These are phyloP conservation scores for Zootoca vivipara DNA, from an alignment of 2,113 vertebrate species.

Conservation along the genomic window DNA sequence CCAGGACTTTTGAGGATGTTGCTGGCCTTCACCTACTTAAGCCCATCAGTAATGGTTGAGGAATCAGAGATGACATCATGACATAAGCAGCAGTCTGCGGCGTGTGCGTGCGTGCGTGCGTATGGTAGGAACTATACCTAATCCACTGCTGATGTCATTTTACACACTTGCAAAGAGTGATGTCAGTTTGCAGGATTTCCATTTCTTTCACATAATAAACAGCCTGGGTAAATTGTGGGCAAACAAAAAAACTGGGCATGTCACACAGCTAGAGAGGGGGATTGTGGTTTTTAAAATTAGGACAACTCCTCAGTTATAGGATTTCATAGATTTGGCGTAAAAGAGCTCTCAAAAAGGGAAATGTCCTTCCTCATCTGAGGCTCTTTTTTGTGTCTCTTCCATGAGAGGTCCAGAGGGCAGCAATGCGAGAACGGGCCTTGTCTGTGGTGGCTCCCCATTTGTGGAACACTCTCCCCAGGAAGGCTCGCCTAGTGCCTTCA, in stretches of 20 bases:
- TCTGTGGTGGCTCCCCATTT: too few relatives aligned
- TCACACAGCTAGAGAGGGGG: neutral
- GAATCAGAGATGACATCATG: constrained; percentile 71
- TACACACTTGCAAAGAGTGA: constrained; percentile 63
- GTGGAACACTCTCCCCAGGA: too few relatives aligned
- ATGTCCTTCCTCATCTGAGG: neutral
- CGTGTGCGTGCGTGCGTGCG: constrained; percentile 68
- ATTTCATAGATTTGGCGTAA: neutral
- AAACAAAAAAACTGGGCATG: constrained; percentile 37
- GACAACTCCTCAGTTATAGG: accelerated
- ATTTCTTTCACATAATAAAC: constrained; percentile 67
- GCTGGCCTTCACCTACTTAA: constrained; percentile 39
- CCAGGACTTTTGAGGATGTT: constrained; percentile 55
- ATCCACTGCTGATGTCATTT: constrained; percentile 70
- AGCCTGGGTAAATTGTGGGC: constrained; percentile 40
- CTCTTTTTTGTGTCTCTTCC: too few relatives aligned
- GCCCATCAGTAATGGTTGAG: constrained; percentile 62
- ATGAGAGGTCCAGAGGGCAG: too few relatives aligned
- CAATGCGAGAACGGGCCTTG: too few relatives aligned
- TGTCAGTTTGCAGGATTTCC: constrained; percentile 65
- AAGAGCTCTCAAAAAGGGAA: accelerated
- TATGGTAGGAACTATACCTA: constrained; percentile 66
- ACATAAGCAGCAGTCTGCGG: constrained; percentile 61
- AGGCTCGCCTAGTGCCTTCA: too few relatives aligned
- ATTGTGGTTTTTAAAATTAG: accelerated